A percentile compares a stretch with the other conserved stretches of the same genome.
phyloP scores from a whole-genome alignment of 2,113 vertebrate species.

The Cyprinus carpio region DNA sequence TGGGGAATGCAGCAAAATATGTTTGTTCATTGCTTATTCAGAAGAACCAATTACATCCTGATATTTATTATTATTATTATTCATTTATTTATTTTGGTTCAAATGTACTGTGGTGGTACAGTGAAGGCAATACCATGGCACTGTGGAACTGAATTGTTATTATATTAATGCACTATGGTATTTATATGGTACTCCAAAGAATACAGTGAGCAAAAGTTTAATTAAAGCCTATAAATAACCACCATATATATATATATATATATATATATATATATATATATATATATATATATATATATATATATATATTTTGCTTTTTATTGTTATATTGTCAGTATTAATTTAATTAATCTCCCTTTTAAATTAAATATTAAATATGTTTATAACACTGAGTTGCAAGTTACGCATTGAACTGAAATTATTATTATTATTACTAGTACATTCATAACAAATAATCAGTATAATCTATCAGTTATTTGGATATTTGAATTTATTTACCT shows the following conservation, averaged over 20 bases:
- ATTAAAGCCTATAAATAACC: not conserved
- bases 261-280: too few species aligned
- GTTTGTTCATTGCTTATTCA: not conserved
- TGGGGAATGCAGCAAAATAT: not conserved
- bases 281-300: too few species aligned
- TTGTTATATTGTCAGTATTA: not conserved
- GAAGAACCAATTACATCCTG: not conserved
- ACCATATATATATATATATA: not conserved
- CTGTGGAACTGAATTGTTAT: too few species aligned
- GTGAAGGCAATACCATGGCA: not conserved
- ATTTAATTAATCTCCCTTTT: not conserved
- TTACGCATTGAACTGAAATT: not conserved
- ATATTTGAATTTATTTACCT: not conserved
- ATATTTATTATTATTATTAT: too few species aligned
- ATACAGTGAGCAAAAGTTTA: not conserved
- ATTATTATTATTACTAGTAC: not conserved
- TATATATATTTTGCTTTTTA: not conserved
- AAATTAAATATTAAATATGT: not conserved
- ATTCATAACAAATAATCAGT: not conserved
- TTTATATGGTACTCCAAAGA: too few species aligned
- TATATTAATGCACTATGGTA: too few species aligned
- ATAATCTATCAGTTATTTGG: not conserved
- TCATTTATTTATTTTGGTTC: too few species aligned
- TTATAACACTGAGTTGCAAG: not conserved
- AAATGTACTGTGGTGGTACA: not conserved